Conservation (phyloP, 2,113 vertebrate species). For the Saccopteryx leptura region DNA sequence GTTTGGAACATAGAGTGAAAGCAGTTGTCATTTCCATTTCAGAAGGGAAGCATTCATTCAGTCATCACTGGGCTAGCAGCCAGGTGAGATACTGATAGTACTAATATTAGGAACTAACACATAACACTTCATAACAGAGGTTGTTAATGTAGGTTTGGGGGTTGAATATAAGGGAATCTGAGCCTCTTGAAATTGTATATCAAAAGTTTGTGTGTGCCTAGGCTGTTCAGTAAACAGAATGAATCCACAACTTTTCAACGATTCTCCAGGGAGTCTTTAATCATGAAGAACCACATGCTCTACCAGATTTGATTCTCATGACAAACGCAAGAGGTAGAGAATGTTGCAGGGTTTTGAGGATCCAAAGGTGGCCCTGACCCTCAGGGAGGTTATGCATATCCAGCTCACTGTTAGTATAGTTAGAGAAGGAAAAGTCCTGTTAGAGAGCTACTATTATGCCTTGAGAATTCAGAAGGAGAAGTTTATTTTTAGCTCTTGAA, state of each 20-base stretch:
- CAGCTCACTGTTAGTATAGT: neutral
- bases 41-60: neutral
- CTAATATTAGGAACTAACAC: neutral
- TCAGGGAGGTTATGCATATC: neutral
- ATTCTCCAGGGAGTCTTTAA: neutral
- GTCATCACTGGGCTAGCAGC: neutral
- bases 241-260: slow-evolving; percentile 3
- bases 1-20: slow-evolving; percentile 1
- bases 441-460: neutral
- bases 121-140: neutral
- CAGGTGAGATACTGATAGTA: neutral
- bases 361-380: neutral
- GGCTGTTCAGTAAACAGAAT: neutral
- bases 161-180: neutral
- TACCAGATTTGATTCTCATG: neutral
- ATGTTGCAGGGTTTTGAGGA: neutral
- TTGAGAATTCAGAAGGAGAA: slow-evolving; percentile 22
- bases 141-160: neutral
- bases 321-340: neutral
- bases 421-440: neutral
- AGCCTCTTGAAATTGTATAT: slow-evolving; percentile 7
- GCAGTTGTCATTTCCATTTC: neutral
- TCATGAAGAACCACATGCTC: neutral
- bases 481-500: slow-evolving; percentile 27
- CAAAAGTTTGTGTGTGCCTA: neutral